Conservation (phyloP, 2,113 vertebrate species). For the Isurus oxyrinchus region DNA sequence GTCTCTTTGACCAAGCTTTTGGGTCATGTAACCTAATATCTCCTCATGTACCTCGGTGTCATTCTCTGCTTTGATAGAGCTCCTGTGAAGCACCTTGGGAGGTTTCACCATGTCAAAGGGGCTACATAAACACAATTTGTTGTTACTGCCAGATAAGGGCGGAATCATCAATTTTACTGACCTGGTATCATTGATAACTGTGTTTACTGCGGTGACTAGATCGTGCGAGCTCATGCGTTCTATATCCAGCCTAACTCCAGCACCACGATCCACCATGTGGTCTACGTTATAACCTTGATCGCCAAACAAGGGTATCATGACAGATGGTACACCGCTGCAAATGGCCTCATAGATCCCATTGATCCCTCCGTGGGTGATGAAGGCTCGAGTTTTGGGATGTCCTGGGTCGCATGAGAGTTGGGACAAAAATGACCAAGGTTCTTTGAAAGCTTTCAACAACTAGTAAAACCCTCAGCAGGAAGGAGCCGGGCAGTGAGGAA, state of each 20-base stretch:
- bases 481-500: neutral
- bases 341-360: slow-evolving; percentile 82
- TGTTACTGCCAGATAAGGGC: neutral
- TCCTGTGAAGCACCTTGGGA: too few relatives aligned
- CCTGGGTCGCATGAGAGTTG: slow-evolving; percentile 50
- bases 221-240: slow-evolving; percentile 62
- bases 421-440: neutral
- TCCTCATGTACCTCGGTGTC: too few relatives aligned
- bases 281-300: slow-evolving; percentile 83
- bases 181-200: slow-evolving; percentile 75
- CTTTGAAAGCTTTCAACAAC: neutral
- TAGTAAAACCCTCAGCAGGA: neutral
- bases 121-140: neutral
- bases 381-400: slow-evolving; percentile 76
- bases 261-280: slow-evolving; percentile 63
- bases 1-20: too few relatives aligned
- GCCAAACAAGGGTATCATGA: slow-evolving; percentile 73
- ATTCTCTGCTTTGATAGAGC: too few relatives aligned
- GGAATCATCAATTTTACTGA: slow-evolving; percentile 46
- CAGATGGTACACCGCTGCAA: slow-evolving; percentile 82
- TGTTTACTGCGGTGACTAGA: slow-evolving; percentile 63
- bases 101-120: too few relatives aligned
- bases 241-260: slow-evolving; percentile 67
- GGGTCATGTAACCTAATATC: neutral
- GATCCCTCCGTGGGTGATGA: slow-evolving; percentile 84